Evolutionary conservation across 2,797 vertebrate species (phyloP).

Genomic region (Chelidonichthys spinosus): DNA sequence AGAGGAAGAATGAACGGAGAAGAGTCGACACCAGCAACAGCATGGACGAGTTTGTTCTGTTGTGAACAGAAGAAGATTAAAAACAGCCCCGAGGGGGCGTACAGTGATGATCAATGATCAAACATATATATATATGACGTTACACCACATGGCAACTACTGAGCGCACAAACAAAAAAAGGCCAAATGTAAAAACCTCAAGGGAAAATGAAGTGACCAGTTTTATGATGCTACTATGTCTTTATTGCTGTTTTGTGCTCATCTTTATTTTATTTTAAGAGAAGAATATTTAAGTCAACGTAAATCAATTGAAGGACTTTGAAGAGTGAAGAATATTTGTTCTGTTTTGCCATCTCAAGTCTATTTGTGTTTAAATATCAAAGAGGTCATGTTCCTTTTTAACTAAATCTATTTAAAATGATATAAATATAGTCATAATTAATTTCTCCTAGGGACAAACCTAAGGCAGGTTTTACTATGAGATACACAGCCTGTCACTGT

Average conservation of each 20-base stretch:
- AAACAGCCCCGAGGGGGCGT: neutral
- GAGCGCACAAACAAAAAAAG: slow-evolving; percentile 6
- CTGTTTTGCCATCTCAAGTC: neutral
- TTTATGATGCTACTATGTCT: slow-evolving; percentile 36
- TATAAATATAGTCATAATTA: neutral
- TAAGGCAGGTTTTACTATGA: neutral
- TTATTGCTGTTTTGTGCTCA: slow-evolving; percentile 29
- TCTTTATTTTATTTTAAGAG: slow-evolving; percentile 51
- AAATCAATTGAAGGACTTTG: slow-evolving; percentile 1
- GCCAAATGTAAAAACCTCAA: neutral
- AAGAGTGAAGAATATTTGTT: neutral
- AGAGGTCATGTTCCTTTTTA: neutral
- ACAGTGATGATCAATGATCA: slow-evolving; percentile 1
- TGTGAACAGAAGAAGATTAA: slow-evolving; percentile 73
- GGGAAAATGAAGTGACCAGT: slow-evolving; percentile 13
- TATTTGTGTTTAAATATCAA: neutral
- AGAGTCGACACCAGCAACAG: slow-evolving; percentile 73
- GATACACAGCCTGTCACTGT: slow-evolving; percentile 11
- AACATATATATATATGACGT: neutral
- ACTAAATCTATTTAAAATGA: slow-evolving; percentile 7
- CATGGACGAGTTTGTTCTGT: slow-evolving; percentile 91
- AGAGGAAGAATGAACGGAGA: slow-evolving; percentile 56
- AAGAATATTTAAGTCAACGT: neutral
- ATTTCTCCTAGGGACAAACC: neutral
- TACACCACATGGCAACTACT: slow-evolving; percentile 30